Evolutionary conservation across 2,113 vertebrate species (phyloP).

Genomic region (Mormyrus lacerda): DNA sequence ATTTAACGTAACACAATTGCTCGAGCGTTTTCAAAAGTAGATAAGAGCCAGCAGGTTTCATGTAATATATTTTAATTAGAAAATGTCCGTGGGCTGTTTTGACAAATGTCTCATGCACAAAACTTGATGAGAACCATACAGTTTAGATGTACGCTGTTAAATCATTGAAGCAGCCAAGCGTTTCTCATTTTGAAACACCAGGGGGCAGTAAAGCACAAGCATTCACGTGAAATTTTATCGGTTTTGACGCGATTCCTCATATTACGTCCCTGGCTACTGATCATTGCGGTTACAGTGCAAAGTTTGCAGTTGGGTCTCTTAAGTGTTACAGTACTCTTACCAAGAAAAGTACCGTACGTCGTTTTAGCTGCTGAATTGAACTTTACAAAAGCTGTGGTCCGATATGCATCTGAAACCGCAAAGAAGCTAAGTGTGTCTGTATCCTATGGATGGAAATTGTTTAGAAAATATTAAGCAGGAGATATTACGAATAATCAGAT

Average conservation of each 20-base stretch:
- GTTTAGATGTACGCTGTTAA: background rate
- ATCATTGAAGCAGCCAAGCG: background rate
- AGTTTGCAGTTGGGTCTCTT: background rate
- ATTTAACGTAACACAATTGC: background rate
- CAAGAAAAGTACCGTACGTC: background rate
- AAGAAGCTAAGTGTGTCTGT: background rate
- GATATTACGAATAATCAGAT: background rate
- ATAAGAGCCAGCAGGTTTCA: background rate
- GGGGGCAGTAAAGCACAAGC: background rate
- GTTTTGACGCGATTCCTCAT: background rate
- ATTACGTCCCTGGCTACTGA: background rate
- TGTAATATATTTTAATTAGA: background rate
- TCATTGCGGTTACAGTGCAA: background rate
- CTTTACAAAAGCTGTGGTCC: background rate
- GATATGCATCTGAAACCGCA: background rate
- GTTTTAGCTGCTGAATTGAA: background rate
- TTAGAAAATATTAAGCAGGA: background rate
- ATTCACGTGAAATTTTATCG: background rate
- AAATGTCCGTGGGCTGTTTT: background rate
- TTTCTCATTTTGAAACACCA: background rate
- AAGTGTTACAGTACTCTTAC: background rate
- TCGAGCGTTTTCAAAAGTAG: background rate
- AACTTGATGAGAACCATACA: background rate
- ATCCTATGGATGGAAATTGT: background rate
- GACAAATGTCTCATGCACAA: background rate